Percentiles rank a stretch among this genome's conserved stretches.
These are phyloP conservation scores for Antheraea assamensis DNA, from an alignment of 2,888 invertebrate species.

Conservation along the genomic window DNA sequence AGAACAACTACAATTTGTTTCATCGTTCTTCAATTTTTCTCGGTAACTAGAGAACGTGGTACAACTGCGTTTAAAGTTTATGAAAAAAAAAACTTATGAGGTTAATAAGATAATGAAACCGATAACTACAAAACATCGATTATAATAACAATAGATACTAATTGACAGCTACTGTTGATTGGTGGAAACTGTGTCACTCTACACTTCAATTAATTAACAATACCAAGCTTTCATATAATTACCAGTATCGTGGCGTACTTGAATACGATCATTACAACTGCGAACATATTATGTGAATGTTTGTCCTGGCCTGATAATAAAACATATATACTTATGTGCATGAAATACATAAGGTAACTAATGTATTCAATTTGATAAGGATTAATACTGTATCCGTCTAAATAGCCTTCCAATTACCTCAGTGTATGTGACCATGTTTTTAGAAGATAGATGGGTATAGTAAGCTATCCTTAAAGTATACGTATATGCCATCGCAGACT, in stretches of 20 bases:
- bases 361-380: no score
- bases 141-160: not conserved
- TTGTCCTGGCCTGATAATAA: no score
- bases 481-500: no score
- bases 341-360: no score
- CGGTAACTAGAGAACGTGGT: not conserved
- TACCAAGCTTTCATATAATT: slow-evolving; percentile 71
- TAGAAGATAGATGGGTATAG: no score
- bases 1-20: not conserved
- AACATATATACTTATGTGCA: no score
- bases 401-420: no score
- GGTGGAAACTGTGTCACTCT: slow-evolving; percentile 44
- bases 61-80: not conserved
- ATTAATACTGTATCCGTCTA: no score
- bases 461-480: no score
- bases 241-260: slow-evolving; percentile 61
- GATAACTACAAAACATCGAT: not conserved
- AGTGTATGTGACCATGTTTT: no score
- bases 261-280: slow-evolving; percentile 56
- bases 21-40: not conserved
- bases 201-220: slow-evolving; percentile 55
- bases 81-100: not conserved
- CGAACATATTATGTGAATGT: slow-evolving; percentile 41
- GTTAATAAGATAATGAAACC: not conserved
- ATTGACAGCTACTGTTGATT: slow-evolving; percentile 45